phyloP scores from a whole-genome alignment of 2,888 invertebrate species.

The Trichogramma dendrolimi region DNA sequence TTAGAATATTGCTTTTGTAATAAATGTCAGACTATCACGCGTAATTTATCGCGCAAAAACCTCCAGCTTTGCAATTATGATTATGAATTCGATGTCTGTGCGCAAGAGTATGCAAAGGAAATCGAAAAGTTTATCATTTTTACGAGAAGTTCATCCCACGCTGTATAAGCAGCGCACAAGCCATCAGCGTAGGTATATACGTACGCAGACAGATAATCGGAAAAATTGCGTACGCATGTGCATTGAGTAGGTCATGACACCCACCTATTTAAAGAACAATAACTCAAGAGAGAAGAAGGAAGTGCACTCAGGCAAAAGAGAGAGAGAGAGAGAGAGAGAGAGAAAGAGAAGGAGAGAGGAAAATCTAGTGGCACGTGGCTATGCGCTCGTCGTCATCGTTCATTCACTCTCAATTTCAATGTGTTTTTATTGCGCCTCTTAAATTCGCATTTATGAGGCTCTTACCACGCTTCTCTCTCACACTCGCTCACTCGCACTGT shows the following conservation, averaged over 20 bases:
- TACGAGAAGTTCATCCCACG: too few relatives aligned
- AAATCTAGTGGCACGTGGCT: slow-evolving; percentile 40
- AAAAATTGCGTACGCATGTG: not conserved
- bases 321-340: slow-evolving; percentile 23
- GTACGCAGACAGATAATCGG: not conserved
- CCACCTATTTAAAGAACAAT: slow-evolving; percentile 2
- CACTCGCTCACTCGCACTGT: slow-evolving; percentile 18
- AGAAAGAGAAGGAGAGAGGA: slow-evolving; percentile 26
- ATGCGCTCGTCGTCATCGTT: slow-evolving; percentile 28
- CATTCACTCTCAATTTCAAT: slow-evolving; percentile 53
- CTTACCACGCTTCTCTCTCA: slow-evolving; percentile 46
- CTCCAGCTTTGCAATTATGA: too few relatives aligned
- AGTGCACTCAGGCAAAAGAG: slow-evolving; percentile 15
- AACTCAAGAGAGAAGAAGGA: not conserved
- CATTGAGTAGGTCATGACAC: not conserved
- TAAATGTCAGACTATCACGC: too few relatives aligned
- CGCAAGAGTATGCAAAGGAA: not conserved
- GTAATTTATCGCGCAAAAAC: too few relatives aligned
- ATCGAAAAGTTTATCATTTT: too few relatives aligned
- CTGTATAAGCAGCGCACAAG: not conserved
- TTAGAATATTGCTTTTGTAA: too few relatives aligned
- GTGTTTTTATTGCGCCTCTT: slow-evolving; percentile 54
- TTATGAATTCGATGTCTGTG: not conserved
- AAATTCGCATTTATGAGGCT: slow-evolving; percentile 54
- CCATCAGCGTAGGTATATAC: too few relatives aligned